These are phyloP conservation scores for Neogobius melanostomus DNA, from an alignment of 2,113 vertebrate species.

Conservation along the genomic window DNA sequence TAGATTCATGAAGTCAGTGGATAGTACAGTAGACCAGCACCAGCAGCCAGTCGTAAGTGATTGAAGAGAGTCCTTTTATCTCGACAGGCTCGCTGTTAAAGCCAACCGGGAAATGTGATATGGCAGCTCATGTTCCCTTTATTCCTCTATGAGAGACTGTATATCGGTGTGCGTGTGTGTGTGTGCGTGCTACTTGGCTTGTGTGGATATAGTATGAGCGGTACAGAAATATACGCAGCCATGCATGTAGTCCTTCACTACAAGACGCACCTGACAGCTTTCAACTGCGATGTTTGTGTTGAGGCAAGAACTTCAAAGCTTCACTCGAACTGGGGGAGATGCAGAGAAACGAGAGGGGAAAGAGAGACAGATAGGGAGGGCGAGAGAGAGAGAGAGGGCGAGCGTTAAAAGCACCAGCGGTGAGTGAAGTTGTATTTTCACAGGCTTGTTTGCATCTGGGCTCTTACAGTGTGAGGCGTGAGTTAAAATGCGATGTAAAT, in stretches of 20 bases:
- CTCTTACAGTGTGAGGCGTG: constrained; percentile 1
- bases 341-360: constrained; percentile 38
- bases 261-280: constrained; percentile 69
- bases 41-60: constrained; percentile 48
- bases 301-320: constrained; percentile 57
- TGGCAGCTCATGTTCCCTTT: constrained; percentile 62
- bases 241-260: constrained; percentile 49
- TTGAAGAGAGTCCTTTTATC: constrained; percentile 67
- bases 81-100: constrained; percentile 62
- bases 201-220: constrained; percentile 16
- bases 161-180: constrained; percentile 6
- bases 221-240: constrained; percentile 43
- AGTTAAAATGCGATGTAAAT: constrained; percentile 7
- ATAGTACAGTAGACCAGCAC: constrained; percentile 6
- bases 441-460: constrained; percentile 13
- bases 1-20: constrained; percentile 11
- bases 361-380: neutral
- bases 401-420: constrained; percentile 35
- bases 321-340: constrained; percentile 51
- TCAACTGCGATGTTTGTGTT: constrained; percentile 60
- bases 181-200: constrained; percentile 13
- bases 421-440: constrained; percentile 6
- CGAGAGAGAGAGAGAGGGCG: constrained; percentile 14
- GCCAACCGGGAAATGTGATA: constrained; percentile 63
- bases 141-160: constrained; percentile 30